Evolutionary conservation across 2,888 invertebrate species (phyloP).

Genomic region (Rhyacophila evoluta): DNA sequence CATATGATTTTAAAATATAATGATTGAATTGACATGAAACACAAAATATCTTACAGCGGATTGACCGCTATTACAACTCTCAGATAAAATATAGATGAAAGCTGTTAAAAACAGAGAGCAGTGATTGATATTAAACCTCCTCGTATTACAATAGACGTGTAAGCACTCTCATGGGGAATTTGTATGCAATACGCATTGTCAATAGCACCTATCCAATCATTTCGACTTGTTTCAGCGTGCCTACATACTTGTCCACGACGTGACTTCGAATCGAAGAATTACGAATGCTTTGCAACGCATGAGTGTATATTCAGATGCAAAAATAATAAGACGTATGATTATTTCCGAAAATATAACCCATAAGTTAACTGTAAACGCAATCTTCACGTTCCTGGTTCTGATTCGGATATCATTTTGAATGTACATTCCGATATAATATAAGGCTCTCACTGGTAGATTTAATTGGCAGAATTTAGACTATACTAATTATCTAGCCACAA

Average conservation of each 20-base stretch:
- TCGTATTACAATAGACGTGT: not conserved
- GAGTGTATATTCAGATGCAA: not conserved
- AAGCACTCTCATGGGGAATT: not conserved
- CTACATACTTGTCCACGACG: constrained; percentile 2
- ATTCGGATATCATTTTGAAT: too few relatives aligned
- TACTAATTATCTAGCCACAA: too few relatives aligned
- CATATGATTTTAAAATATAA: too few relatives aligned
- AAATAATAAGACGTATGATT: not conserved
- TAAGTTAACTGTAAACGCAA: not conserved
- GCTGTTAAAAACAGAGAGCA: not conserved
- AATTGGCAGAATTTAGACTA: too few relatives aligned
- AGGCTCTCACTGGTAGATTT: too few relatives aligned
- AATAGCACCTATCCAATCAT: constrained; percentile 22
- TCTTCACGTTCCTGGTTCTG: too few relatives aligned
- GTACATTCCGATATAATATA: too few relatives aligned
- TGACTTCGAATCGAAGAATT: not conserved
- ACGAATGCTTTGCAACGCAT: not conserved
- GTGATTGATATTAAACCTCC: not conserved
- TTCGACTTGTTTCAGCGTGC: not conserved
- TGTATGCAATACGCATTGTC: constrained; percentile 5
- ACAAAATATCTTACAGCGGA: too few relatives aligned
- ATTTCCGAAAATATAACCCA: not conserved
- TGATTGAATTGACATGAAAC: too few relatives aligned
- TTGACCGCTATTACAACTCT: too few relatives aligned
- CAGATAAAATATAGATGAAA: too few relatives aligned